Evolutionary conservation across 2,888 invertebrate genomes (phyloP).

Genomic region (Himalopsyche kuldschensis): DNA sequence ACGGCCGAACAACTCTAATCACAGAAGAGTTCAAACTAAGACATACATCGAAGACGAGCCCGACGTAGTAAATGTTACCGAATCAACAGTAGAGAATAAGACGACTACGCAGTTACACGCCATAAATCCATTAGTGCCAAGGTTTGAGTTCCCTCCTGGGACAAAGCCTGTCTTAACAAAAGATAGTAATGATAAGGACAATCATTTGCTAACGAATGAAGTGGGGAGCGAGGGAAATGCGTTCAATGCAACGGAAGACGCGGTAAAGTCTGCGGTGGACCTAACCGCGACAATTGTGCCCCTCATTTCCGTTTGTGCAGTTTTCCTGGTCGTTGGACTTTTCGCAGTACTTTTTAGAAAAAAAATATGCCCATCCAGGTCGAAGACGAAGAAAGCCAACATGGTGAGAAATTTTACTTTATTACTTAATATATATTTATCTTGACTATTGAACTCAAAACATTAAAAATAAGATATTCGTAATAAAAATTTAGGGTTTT

Average conservation of each 20-base stretch:
- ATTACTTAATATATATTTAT: not conserved
- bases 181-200: conserved; percentile 5
- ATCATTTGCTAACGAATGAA: conserved; percentile 34
- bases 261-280: conserved; percentile 55
- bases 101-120: conserved; percentile 38
- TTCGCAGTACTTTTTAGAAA: conserved; percentile 72
- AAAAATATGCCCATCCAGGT: conserved; percentile 66
- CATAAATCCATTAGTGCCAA: conserved; percentile 29
- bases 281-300: conserved; percentile 71
- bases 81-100: conserved; percentile 29
- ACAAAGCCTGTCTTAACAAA: conserved; percentile 29
- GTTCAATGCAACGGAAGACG: conserved; percentile 42
- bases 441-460: too few relatives aligned
- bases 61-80: conserved; percentile 15
- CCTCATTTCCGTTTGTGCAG: conserved; percentile 68
- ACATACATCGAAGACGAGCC: conserved; percentile 44
- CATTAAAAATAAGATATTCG: too few relatives aligned
- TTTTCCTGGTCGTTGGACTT: conserved; percentile 69
- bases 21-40: conserved; percentile 36
- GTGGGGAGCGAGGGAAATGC: conserved; percentile 9
- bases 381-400: conserved; percentile 72
- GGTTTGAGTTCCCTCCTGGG: conserved; percentile 30
- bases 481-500: too few relatives aligned
- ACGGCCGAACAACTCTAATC: conserved; percentile 37
- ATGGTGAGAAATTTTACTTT: conserved; percentile 58